phyloP scores from a whole-genome alignment of 2,888 invertebrate genomes.

The Drosophila heteroneura region DNA sequence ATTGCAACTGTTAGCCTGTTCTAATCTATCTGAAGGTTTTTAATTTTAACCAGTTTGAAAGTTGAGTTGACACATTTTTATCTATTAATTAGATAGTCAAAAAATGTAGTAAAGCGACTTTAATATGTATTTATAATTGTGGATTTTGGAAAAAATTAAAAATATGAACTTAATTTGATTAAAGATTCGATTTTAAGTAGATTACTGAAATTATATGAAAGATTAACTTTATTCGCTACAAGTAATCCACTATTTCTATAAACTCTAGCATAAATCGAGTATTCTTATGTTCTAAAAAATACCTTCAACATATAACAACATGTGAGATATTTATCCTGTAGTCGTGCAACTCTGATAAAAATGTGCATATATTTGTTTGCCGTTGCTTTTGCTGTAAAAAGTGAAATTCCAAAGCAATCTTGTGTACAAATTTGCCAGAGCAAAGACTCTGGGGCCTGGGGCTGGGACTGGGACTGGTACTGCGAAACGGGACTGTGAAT shows the following conservation, averaged over 20 bases:
- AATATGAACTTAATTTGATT: not conserved
- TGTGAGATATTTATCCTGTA: constrained; percentile 5
- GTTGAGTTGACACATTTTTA: not conserved
- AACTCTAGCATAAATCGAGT: not conserved
- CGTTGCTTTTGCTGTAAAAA: constrained; percentile 35
- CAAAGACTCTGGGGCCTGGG: constrained; percentile 5
- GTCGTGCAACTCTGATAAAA: constrained; percentile 18
- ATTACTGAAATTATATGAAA: not conserved
- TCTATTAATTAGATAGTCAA: not conserved
- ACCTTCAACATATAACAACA: not conserved
- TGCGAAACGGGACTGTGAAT: not conserved
- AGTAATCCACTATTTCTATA: not conserved
- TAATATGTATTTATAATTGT: not conserved
- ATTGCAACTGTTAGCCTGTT: not conserved
- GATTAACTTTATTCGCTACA: not conserved
- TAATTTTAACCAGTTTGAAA: not conserved
- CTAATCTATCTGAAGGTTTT: not conserved
- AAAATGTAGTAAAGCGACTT: not conserved
- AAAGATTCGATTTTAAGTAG: not conserved
- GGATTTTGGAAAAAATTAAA: not conserved
- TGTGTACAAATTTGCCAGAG: constrained; percentile 53
- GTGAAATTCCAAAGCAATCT: constrained; percentile 61
- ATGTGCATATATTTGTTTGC: not conserved
- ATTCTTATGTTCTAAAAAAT: not conserved
- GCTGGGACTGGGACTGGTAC: not conserved